Base-by-base conservation (phyloP, 2,888 invertebrate species). In the Orthonevra nobilis region DNA sequence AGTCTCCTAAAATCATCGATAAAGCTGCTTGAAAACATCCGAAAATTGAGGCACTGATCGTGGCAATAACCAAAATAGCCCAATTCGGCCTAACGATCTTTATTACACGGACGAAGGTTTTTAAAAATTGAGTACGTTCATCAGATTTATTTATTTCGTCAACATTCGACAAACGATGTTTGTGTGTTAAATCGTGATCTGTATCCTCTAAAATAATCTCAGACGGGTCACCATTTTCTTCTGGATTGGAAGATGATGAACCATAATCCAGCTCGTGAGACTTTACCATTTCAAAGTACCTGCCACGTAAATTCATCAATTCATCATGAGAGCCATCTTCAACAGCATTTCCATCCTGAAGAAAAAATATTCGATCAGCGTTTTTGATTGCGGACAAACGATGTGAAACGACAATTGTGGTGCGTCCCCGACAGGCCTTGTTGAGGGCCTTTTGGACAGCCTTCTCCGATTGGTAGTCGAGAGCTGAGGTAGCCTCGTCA, bases 401-500 rank as follows among this genome's bases (percentile, higher is more conserved):
- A 89, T 94, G 94, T 82, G 94, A 93, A 79, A 94, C 93, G 85
- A 94, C 92, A 50, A 94, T 88, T 72, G 94, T 94, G 82, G 94
- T 94, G 44, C 94, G 89, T 1, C 93, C 94, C 83, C 91, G 90
- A n/a, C 93, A 91, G 0, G 95, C 95, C 6, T 90, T 90, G 83
- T 96, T 95, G 82, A 96, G 86, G 0, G 96, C 95, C 6, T 92
- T 92, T 87, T 96, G 96, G 0, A 96, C 95, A 60, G 92, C 91
- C 3, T 92, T 91, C 85, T 96, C 96, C 82, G 94, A 94, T 83
- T 93, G 92, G 1, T 93, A 92, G 87, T 96, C 96, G 82, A 96
- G 87, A 0, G 96, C 95, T 0, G 95, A 95, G 0, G 96, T 96
- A 0, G 95, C 95, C 86, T 96, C 96, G 84, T 96, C 96, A 50